Base-by-base conservation (phyloP, 2,888 invertebrate genomes). In the Catonia carolina region DNA sequence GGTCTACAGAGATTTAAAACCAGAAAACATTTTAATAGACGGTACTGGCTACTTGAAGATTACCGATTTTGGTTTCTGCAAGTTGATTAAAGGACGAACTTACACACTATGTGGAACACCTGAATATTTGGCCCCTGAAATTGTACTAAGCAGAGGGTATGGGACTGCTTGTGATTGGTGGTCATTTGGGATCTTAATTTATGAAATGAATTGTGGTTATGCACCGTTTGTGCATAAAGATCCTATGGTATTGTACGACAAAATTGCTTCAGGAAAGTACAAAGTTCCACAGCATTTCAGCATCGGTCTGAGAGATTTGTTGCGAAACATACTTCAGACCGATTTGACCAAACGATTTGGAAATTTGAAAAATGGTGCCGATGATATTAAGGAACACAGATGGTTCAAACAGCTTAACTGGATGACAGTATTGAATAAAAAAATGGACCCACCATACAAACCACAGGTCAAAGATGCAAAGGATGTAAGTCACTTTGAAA, bases 1-100 rank as follows among this genome's bases (percentile, higher is more conserved):
- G 62, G 79, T 96, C 51, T 95, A 95, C 71, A 80, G 96, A 10
- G 94, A 95, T 72, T 75, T 94, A 58, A 95, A 95, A 70, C 94
- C 94, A 0, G 94, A 94, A 74, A 94, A 95, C 71, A 84, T 94
- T 61, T 75, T 95, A 65, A 80, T 94, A 33, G 89, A 90, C 67
- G 74, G 71, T 12, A 54, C 58, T 49, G 93, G 93, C 0, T 93
- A 90, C 69, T 71, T 88, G 14, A 83, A 91, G 77, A 7, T 58
- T 20, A 91, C 93, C 0, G 97, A 97, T 73, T 93, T 96, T 70
- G 97, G 97, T 20, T 97, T 97, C 74, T 89, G 93, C 65, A 98
- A 97, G 75, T 75, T 58, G 6, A 49, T 64, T n/a, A 61, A 60
- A 55, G 78, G 79, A 18, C 56, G 69, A 27, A 79, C 78, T 2